Evolutionary conservation across 2,113 vertebrate genomes (phyloP).

Genomic region (Labeo rohita): DNA sequence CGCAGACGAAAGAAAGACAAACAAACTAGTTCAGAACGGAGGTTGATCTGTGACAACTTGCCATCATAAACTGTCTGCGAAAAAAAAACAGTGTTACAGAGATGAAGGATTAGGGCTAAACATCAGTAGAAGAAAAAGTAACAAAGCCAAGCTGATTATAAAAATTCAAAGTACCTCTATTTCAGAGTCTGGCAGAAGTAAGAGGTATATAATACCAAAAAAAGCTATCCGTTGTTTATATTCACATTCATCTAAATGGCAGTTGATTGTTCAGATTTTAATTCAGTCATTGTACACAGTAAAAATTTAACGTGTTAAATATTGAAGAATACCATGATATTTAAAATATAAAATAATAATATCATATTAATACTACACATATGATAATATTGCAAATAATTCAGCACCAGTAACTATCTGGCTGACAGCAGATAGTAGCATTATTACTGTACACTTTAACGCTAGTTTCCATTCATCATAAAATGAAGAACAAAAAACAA

Average conservation of each 20-base stretch:
- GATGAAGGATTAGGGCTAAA: background rate
- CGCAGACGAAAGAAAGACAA: background rate
- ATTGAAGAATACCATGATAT: no score
- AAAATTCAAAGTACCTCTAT: background rate
- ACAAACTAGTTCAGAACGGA: constrained; percentile 28
- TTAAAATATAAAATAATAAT: no score
- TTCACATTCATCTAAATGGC: background rate
- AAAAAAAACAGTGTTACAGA: background rate
- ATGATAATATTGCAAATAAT: no score
- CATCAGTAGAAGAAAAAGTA: background rate
- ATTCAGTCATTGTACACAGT: background rate
- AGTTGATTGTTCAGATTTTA: background rate
- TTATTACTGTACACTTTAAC: no score
- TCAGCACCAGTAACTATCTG: no score
- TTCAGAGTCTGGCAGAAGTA: background rate
- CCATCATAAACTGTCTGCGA: background rate
- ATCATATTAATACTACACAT: no score
- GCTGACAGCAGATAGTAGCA: no score
- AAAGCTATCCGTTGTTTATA: background rate
- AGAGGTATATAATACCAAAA: background rate
- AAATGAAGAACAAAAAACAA: no score
- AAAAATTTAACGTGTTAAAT: background rate
- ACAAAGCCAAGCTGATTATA: background rate
- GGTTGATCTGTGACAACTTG: constrained; percentile 30
- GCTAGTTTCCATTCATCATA: no score